Evolutionary conservation across 2,888 invertebrate genomes (phyloP), one percentile per base, ranked within the genome.

Genomic region (Lochmaea crataegi): DNA sequence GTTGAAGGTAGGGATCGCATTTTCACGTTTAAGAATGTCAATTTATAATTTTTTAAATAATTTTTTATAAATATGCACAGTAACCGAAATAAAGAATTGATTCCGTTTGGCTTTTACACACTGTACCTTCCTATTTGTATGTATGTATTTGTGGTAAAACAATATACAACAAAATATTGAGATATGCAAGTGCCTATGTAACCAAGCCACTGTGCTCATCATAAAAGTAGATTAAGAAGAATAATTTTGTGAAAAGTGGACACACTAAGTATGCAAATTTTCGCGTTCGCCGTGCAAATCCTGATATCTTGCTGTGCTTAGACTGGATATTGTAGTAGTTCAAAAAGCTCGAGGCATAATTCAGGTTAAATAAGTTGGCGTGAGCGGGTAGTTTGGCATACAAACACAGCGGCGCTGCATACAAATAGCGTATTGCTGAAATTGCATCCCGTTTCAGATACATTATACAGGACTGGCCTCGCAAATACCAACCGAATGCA

Each of bases 391-490:
- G 80, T 82, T 83, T 78, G 75, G 72, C 79, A 75, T 79, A 76
- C 72, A 79, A 79, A 80, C 79, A 78, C 78, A 75, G 77, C 77
- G 74, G 79, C 78, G 80, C 79, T 82, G 84, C 83, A 84, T 83
- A 83, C 80, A 80, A 84, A 83, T 83, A 80, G 81, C 81, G 76
- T 79, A 81, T 84, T 73, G 68, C 69, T 74, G 73, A 73, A 79
- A 80, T 79, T 77, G 76, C 77, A 75, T 74, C 71, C 66, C 69
- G 75, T 74, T 74, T 73, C 68, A 67, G 64, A 67, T 71, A 72
- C 66, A 51, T 58, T 18, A 53, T 7, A 26, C 75, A 75, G 75
- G 73, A 14, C 45, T 73, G 75, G 68, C 53, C 68, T 71, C 12
- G n/a, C 11, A 45, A 42, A 56, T 14, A 48, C 2, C 22, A 42